phyloP scores from a whole-genome alignment of 2,888 invertebrate genomes.

The Eledona agricola region DNA sequence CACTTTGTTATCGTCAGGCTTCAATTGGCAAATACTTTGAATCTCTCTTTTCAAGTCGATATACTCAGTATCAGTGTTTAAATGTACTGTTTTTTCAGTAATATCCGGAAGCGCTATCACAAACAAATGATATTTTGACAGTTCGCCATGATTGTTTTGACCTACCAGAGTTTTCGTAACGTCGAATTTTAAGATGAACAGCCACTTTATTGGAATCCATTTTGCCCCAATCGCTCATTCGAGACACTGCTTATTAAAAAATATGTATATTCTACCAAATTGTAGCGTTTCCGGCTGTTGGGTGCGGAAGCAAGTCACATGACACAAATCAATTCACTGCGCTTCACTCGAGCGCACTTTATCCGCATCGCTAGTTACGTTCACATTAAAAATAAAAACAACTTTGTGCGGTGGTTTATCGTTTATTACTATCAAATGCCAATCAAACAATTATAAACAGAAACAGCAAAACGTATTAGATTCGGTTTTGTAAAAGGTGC shows the following conservation, averaged over 20 bases:
- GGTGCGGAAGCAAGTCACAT: no score
- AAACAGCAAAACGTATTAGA: no score
- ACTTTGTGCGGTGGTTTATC: no score
- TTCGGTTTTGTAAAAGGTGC: slow-evolving; percentile 10
- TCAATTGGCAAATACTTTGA: slow-evolving; percentile 52
- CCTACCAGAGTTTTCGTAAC: slow-evolving; percentile 51
- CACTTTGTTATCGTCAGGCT: slow-evolving; percentile 59
- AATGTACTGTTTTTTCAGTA: slow-evolving; percentile 50
- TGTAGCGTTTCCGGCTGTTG: slow-evolving; percentile 6
- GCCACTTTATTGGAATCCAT: slow-evolving; percentile 33
- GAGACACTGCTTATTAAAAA: slow-evolving; percentile 3
- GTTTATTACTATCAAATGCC: no score
- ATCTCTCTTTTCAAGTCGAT: slow-evolving; percentile 53
- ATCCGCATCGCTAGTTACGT: no score
- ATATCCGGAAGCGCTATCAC: slow-evolving; percentile 49
- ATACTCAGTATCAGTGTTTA: slow-evolving; percentile 52
- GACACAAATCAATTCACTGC: no score
- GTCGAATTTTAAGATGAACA: slow-evolving; percentile 51
- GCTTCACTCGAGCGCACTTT: no score
- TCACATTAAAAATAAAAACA: no score
- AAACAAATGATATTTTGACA: slow-evolving; percentile 28
- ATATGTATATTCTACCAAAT: no score
- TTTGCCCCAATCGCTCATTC: neutral
- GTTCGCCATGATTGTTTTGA: neutral
- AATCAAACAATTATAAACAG: no score